Evolutionary conservation across 2,888 invertebrate species (phyloP).

Genomic region (Argyresthia goedartella): DNA sequence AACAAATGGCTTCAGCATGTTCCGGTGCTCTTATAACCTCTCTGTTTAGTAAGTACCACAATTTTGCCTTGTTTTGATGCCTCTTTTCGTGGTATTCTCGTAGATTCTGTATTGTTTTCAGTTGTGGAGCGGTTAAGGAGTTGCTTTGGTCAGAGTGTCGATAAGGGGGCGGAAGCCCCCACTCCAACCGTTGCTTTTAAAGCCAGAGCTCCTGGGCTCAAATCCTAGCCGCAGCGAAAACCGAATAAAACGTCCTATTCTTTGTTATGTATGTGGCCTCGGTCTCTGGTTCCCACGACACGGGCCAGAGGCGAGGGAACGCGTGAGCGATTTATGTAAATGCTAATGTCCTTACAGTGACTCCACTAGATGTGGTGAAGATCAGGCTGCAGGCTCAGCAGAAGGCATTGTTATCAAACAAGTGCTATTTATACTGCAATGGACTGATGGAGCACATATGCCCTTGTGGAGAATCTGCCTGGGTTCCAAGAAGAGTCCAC

Average conservation of each 20-base stretch:
- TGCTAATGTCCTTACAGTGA: constrained; percentile 75
- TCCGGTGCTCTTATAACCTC: constrained; percentile 92
- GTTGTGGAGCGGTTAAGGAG: background rate
- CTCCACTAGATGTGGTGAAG: constrained; percentile 99
- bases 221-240: too few species aligned
- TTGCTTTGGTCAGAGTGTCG: too few species aligned
- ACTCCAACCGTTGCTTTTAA: too few species aligned
- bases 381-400: constrained; percentile 96
- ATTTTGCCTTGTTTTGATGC: background rate
- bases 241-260: too few species aligned
- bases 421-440: constrained; percentile 97
- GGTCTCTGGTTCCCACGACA: too few species aligned
- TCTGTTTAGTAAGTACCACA: constrained; percentile 77
- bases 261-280: too few species aligned
- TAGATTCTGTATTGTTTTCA: constrained; percentile 6
- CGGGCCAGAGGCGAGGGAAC: too few species aligned
- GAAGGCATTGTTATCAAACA: constrained; percentile 82
- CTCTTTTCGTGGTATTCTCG: constrained; percentile 2
- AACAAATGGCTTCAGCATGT: constrained; percentile 89
- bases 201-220: too few species aligned
- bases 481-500: constrained; percentile 76
- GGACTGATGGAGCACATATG: constrained; percentile 99
- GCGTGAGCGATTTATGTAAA: too few species aligned
- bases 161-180: too few species aligned
- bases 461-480: constrained; percentile 77